These are phyloP conservation scores for Myodes glareolus DNA, from an alignment of 2,113 vertebrate species.

Conservation along the genomic window DNA sequence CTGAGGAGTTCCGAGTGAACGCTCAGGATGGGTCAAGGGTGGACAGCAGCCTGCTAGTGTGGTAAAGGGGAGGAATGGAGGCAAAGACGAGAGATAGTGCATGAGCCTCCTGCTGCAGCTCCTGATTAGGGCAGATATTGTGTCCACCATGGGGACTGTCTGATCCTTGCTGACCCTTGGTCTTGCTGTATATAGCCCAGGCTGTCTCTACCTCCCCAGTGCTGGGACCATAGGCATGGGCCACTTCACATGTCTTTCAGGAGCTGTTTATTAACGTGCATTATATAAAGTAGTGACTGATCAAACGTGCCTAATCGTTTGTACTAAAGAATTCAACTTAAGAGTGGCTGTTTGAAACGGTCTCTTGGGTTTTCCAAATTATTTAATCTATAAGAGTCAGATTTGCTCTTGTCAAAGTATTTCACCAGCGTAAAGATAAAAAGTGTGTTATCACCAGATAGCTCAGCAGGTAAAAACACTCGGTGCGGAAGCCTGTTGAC, in stretches of 20 bases:
- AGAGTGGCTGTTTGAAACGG: not conserved
- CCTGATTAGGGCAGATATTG: fast-evolving
- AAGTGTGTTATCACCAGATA: not conserved
- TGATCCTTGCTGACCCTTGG: too few species aligned
- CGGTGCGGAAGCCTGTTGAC: not conserved
- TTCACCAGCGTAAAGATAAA: not conserved
- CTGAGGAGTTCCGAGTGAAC: not conserved
- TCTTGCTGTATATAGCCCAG: not conserved
- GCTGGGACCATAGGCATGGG: not conserved
- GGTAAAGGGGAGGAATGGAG: too few species aligned
- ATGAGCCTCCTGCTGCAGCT: not conserved
- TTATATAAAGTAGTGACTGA: not conserved
- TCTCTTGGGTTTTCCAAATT: not conserved
- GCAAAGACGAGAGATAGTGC: not conserved
- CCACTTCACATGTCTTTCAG: not conserved
- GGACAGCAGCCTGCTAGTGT: too few species aligned
- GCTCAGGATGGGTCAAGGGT: fast-evolving
- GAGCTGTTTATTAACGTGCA: not conserved
- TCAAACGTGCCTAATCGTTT: not conserved
- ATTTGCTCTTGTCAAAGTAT: not conserved
- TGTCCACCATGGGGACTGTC: fast-evolving
- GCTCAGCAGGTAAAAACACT: not conserved
- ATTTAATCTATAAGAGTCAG: not conserved
- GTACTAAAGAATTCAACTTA: not conserved
- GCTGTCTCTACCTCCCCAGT: not conserved